A percentile compares a stretch with the other conserved stretches of the same genome.
phyloP scores from a whole-genome alignment of 1,140 invertebrate species.

The Mercenaria mercenaria region DNA sequence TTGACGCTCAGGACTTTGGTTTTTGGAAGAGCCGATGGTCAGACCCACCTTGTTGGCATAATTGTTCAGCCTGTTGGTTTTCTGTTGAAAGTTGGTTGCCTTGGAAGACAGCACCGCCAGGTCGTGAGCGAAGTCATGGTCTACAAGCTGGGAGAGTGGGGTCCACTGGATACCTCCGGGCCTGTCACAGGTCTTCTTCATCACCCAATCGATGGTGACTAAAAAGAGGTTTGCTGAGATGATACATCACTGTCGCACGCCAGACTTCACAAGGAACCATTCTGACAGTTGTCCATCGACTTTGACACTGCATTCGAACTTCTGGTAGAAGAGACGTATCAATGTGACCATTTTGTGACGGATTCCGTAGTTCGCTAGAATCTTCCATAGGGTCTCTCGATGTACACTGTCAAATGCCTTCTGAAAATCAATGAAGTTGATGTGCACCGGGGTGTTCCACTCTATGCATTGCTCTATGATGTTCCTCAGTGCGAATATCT shows the following conservation, averaged over 20 bases:
- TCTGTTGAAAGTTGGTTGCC: neutral
- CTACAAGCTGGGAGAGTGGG: conserved; percentile 50
- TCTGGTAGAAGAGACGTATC: too few relatives aligned
- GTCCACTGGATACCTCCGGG: conserved; percentile 66
- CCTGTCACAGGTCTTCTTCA: conserved; percentile 41
- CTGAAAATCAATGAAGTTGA: too few relatives aligned
- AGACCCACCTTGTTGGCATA: conserved; percentile 7
- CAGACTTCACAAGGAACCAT: conserved; percentile 18
- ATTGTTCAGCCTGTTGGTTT: neutral
- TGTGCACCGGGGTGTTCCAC: too few relatives aligned
- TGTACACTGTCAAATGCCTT: too few relatives aligned
- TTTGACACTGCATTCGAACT: conserved; percentile 47
- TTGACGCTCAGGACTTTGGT: too few relatives aligned
- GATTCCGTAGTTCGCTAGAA: too few relatives aligned
- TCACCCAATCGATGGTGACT: too few relatives aligned
- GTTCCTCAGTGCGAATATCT: too few relatives aligned
- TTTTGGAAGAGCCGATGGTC: neutral
- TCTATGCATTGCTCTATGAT: too few relatives aligned
- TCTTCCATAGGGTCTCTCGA: too few relatives aligned
- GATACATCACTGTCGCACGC: conserved; percentile 18
- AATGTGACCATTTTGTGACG: conserved; percentile 66
- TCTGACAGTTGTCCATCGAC: conserved; percentile 6
- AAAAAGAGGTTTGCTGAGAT: conserved; percentile 61
- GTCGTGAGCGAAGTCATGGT: conserved; percentile 71
- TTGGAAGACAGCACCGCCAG: conserved; percentile 50